Base-by-base conservation (phyloP, 2,888 invertebrate genomes). In the Heliconius aoede region DNA sequence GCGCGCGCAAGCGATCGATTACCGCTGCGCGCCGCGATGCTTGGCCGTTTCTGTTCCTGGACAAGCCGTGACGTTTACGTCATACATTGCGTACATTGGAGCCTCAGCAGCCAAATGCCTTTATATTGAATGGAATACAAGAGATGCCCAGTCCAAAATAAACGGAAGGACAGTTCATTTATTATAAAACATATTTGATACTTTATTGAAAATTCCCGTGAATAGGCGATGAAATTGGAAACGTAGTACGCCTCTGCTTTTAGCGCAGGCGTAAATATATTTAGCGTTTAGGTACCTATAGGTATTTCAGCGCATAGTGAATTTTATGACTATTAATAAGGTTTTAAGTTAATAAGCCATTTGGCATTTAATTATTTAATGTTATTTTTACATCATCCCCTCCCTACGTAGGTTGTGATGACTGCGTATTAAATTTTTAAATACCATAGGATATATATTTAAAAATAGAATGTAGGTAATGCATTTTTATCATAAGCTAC, bases 1-100 rank as follows among this genome's bases (percentile, higher is more conserved):
- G 94, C 94, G 94, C 94, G 94, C 94, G 94, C 93, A 92, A 15
- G 61, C 90, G 90, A 94, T 94, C 94, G 94, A 94, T 94, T 85
- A 86, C 82, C 87, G 90, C 89, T 92, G 94, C 93, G 87, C 87
- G 92, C 79, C 79, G 80, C 90, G 89, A 87, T 88, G 88, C 87
- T 86, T 86, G 84, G 84, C 85, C 85, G 86, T 85, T 86, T 84
- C 78, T 85, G 87, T 87, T 88, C 87, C 88, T 87, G 86, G 87
- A 87, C 85, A 87, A 89, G 87, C 86, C 86, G 85, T 88, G 88
- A 89, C 87, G 89, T 93, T 92, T 93, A 93, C 93, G 93, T 93
- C 93, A 93, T 89, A 87, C 87, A 86, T 88, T 92, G 93, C 93
- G 93, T 93, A 93, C 93, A 92, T 91, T 90, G 91, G 90, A 86